Base-by-base conservation (phyloP, 2,888 invertebrate species). In the Chromoteleia sp. region DNA sequence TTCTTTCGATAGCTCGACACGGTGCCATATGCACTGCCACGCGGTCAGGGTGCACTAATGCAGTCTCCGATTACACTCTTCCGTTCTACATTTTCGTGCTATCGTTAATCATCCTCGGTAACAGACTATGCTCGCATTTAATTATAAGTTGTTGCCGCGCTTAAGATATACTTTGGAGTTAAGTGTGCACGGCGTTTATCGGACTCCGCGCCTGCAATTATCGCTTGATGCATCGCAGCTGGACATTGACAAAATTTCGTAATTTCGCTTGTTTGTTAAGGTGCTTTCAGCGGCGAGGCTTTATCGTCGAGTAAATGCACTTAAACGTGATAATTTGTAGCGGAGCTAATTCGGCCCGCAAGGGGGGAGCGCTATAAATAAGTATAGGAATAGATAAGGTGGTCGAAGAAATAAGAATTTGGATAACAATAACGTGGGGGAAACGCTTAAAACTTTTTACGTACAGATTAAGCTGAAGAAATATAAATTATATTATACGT, bases 41-140 rank as follows among this genome's bases (percentile, higher is more conserved):
- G 56, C 77, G 63, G 63, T 65, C 70, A 75, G 70, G 65, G 70
- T 80, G 80, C 80, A 74, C 75, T 74, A 80, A 80, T 80, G 80
- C 80, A 80, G 75, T 80, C 81, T 81, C 75, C 81, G 73, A 77
- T 81, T 81, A 77, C 81, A 68, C 56, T 76, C 76, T 81, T 81
- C 73, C 81, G 81, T 77, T 77, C 81, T 68, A 73, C 67, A 81
- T 76, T 81, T 76, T 73, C 61, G 61, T 81, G 65, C 68, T 67
- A 74, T 81, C 77, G 74, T 81, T 74, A 77, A 81, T 81, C 77
- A 81, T 77, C 63, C 77, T 39, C 56, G 25, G 67, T 21, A 63
- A 68, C 68, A 56, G 30, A 74, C 50, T 65, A 30, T 36, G 21
- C 48, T 77, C 76, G 45, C 50, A 39, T 77, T 68, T 73, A 81